phyloP scores from a whole-genome alignment of 2,888 invertebrate genomes.

The Plebejus melissa region DNA sequence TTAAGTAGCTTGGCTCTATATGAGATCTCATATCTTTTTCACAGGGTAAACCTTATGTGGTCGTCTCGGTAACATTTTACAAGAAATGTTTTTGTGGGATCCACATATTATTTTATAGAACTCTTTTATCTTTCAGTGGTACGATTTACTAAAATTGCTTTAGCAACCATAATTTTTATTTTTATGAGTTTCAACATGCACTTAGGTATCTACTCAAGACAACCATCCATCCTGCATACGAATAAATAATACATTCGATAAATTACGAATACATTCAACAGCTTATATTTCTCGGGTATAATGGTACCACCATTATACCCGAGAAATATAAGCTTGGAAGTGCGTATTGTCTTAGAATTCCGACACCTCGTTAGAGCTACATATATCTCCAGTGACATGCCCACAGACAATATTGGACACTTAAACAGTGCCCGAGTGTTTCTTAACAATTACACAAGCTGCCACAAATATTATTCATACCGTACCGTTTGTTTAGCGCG shows the following conservation, averaged over 20 bases:
- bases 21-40: no score
- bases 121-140: no score
- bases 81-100: no score
- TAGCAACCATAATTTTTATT: no score
- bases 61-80: no score
- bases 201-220: neutral
- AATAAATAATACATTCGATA: no score
- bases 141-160: no score
- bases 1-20: no score
- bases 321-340: slow-evolving; percentile 35
- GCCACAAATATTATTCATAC: slow-evolving; percentile 18
- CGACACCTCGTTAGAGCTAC: neutral
- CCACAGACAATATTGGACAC: slow-evolving; percentile 54
- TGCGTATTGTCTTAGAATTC: slow-evolving; percentile 49
- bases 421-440: slow-evolving; percentile 14
- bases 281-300: no score
- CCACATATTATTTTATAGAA: no score
- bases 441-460: slow-evolving; percentile 10
- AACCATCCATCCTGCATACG: neutral
- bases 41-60: no score
- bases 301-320: neutral
- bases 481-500: neutral
- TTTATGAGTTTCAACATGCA: no score
- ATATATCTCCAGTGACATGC: slow-evolving; percentile 34
- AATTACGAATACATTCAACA: neutral